A percentile compares a stretch with the other conserved stretches of the same genome.
Conservation (phyloP, 2,888 invertebrate genomes). For the Microplitis manilae region DNA sequence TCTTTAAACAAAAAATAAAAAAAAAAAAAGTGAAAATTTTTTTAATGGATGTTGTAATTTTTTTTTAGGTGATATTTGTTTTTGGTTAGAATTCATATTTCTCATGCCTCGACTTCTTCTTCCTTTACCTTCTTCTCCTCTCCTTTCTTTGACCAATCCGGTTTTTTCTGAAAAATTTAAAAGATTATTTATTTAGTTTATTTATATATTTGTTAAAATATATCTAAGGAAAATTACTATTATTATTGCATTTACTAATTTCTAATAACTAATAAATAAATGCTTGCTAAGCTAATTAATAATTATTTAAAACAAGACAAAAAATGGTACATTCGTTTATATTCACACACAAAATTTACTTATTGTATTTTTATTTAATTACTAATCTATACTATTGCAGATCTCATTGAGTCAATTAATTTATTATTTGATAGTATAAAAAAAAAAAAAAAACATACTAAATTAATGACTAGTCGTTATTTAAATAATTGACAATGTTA, state of each 20-base stretch:
- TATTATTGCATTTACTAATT: constrained; percentile 21
- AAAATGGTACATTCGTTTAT: constrained; percentile 3
- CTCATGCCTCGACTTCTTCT: constrained; percentile 89
- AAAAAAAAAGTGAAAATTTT: constrained; percentile 20
- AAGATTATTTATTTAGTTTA: constrained; percentile 45
- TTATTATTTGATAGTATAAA: background rate
- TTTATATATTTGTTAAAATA: background rate
- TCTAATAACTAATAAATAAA: constrained; percentile 7
- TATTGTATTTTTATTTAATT: constrained; percentile 16
- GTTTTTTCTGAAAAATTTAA: constrained; percentile 86
- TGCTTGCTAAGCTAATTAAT: constrained; percentile 22
- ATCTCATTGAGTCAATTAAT: background rate
- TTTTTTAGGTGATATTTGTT: constrained; percentile 3
- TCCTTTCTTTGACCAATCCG: constrained; percentile 95
- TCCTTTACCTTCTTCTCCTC: constrained; percentile 90
- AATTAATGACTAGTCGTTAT: constrained; percentile 19
- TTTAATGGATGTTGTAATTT: constrained; percentile 14
- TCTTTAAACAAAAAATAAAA: constrained; percentile 10
- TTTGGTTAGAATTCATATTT: constrained; percentile 39
- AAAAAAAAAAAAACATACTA: background rate
- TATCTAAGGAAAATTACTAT: constrained; percentile 18
- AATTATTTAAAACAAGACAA: constrained; percentile 31
- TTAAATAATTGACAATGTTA: background rate
- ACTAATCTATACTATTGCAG: constrained; percentile 14
- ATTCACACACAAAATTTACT: background rate